Evolutionary conservation across 1,140 invertebrate species (phyloP).

Genomic region (Cyphomyrmex costatus): DNA sequence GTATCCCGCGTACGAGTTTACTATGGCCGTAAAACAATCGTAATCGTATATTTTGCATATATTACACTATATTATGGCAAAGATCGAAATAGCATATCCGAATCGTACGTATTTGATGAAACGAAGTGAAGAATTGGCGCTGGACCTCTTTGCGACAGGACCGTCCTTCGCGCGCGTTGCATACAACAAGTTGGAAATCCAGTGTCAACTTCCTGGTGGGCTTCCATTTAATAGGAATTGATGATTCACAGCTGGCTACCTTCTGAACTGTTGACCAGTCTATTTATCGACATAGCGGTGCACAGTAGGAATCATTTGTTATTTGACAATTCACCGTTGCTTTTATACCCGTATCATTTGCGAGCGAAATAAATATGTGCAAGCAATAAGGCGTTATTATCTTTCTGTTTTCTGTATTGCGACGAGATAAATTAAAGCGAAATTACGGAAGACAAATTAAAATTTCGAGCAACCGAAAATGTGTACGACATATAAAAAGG

Average conservation of each 20-base stretch:
- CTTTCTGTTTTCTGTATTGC: constrained; percentile 9
- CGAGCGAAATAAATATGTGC: constrained; percentile 27
- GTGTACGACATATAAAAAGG: not conserved
- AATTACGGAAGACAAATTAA: constrained; percentile 32
- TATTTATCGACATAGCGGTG: constrained; percentile 42
- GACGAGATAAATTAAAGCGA: constrained; percentile 41
- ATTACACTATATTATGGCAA: not conserved
- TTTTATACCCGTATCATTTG: constrained; percentile 48
- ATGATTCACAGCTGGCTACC: constrained; percentile 45
- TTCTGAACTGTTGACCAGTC: constrained; percentile 18
- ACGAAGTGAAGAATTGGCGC: not conserved
- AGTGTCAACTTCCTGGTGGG: constrained; percentile 39
- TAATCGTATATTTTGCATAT: constrained; percentile 4
- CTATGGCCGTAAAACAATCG: not conserved
- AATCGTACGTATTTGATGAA: not conserved
- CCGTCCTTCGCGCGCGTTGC: not conserved
- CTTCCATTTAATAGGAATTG: constrained; percentile 48
- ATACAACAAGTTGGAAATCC: not conserved
- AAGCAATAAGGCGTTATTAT: constrained; percentile 34
- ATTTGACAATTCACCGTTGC: constrained; percentile 21
- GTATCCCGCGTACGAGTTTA: not conserved
- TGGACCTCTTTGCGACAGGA: not conserved
- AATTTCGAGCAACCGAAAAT: constrained; percentile 23
- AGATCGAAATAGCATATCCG: not conserved
- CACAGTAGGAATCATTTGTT: constrained; percentile 61